Evolutionary conservation across 2,113 vertebrate genomes (phyloP), one percentile per base, ranked within the genome.

Genomic region (Pelvicachromis taeniatus): DNA sequence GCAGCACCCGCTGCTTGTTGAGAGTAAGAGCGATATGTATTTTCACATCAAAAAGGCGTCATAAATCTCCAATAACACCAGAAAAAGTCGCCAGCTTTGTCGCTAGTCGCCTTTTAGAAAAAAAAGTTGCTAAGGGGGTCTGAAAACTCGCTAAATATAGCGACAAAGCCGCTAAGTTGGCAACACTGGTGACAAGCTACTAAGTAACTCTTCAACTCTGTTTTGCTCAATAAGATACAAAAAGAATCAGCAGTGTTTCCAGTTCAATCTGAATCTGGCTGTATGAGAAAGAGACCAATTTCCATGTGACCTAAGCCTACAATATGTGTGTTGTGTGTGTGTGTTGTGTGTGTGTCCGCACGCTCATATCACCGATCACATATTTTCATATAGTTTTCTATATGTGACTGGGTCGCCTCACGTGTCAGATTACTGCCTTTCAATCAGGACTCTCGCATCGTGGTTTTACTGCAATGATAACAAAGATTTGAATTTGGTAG

Each of bases 401-500:
- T 45, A 11, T 52, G n/a, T 45, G 9, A 35, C 19, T 38, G 29
- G 5, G 0, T 33, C 33, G 42, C 29, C 7, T 58, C 33, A 42
- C 10, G 5, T 17, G 53, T 73, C 23, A 73, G 40, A 48, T 48
- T 29, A 21, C 31, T 73, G 21, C 29, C 21, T 35, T 21, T 79
- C 54, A 45, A 17, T 73, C 54, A n/a, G 53, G 53, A 23, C 29
- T 52, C 35, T 70, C 56, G 9, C 42, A 6, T 84, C 2, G 5
- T 9, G 63, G 65, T 17, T 52, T 82, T 6, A 45, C 21, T 21
- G 9, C 26, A 56, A 83, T 9, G 12, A 42, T 75, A 80, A 79
- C 63, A 85, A 73, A 84, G 19, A 80, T 87, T 87, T 85, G 53
- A 82, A 85, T 81, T 58, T 19, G 31, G 26, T 83, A 55, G 61